These are phyloP conservation scores for Dipodomys ordii DNA, from an alignment of 2,113 vertebrate species.

Conservation along the genomic window DNA sequence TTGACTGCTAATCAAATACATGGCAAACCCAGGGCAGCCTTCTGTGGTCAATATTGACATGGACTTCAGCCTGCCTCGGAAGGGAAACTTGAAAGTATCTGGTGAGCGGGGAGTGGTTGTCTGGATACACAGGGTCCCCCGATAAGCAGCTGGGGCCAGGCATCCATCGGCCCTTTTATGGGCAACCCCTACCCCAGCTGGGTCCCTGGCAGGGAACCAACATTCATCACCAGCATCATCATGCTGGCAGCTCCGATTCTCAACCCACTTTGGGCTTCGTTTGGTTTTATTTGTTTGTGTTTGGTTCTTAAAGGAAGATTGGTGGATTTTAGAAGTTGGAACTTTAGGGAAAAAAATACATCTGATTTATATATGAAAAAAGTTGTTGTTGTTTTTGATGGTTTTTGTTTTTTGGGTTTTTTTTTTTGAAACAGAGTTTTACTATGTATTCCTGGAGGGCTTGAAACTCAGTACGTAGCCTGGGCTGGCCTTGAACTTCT, in stretches of 20 bases:
- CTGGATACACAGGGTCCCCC: neutral
- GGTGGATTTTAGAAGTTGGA: neutral
- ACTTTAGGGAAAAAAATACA: neutral
- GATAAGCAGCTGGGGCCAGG: neutral
- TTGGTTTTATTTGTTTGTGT: neutral
- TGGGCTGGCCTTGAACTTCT: neutral
- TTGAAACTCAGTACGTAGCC: too few relatives aligned
- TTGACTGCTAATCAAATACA: constrained; percentile 46
- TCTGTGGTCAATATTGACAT: constrained; percentile 62
- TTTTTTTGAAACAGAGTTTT: too few relatives aligned
- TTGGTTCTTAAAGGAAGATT: neutral
- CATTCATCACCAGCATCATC: fast-evolving
- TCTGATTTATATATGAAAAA: neutral
- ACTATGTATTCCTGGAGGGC: too few relatives aligned
- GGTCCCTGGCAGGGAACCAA: neutral
- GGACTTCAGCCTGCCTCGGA: constrained; percentile 61
- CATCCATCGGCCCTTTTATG: neutral
- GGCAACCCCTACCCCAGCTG: neutral
- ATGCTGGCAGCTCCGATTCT: fast-evolving
- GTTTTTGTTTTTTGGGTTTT: neutral
- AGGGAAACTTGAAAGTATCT: constrained; percentile 33
- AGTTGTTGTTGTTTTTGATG: neutral
- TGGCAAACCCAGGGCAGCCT: neutral
- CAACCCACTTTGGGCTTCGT: neutral
- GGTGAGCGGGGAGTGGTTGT: constrained; percentile 10